Evolutionary conservation across 2,888 invertebrate genomes (phyloP).

Genomic region (Amiota communis): DNA sequence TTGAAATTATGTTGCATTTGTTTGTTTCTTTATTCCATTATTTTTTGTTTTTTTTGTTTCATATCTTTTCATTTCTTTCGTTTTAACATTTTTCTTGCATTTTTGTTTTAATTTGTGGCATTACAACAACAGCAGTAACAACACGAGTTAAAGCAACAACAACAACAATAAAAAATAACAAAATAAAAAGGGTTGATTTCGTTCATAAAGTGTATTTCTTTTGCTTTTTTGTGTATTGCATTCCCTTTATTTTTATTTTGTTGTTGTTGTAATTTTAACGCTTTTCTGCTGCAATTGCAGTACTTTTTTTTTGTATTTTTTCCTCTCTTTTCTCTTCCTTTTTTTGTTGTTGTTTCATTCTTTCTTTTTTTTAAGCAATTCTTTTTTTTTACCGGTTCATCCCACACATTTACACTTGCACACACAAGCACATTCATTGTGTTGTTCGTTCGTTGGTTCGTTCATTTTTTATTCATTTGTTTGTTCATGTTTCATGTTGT

Average conservation of each 20-base stretch:
- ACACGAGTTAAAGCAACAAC: conserved; percentile 8
- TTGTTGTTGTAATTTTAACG: conserved; percentile 57
- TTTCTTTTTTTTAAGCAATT: conserved; percentile 58
- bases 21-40: conserved; percentile 24
- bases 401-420: conserved; percentile 49
- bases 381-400: conserved; percentile 59
- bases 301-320: conserved; percentile 39
- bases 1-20: conserved; percentile 21
- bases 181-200: conserved; percentile 63
- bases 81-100: conserved; percentile 61
- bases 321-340: conserved; percentile 31
- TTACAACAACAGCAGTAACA: conserved; percentile 36
- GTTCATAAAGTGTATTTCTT: conserved; percentile 49
- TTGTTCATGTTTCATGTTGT: background rate
- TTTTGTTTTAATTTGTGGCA: conserved; percentile 67
- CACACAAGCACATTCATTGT: conserved; percentile 26
- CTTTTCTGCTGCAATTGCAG: conserved; percentile 53
- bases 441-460: background rate
- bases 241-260: conserved; percentile 25
- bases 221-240: conserved; percentile 28
- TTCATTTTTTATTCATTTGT: background rate
- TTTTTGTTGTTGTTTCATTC: conserved; percentile 48
- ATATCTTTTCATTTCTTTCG: too few relatives aligned
- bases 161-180: conserved; percentile 37
- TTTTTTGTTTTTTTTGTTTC: conserved; percentile 39